These are phyloP conservation scores for Dendroctonus ponderosae DNA, from an alignment of 1,140 invertebrate genomes.

Conservation along the genomic window DNA sequence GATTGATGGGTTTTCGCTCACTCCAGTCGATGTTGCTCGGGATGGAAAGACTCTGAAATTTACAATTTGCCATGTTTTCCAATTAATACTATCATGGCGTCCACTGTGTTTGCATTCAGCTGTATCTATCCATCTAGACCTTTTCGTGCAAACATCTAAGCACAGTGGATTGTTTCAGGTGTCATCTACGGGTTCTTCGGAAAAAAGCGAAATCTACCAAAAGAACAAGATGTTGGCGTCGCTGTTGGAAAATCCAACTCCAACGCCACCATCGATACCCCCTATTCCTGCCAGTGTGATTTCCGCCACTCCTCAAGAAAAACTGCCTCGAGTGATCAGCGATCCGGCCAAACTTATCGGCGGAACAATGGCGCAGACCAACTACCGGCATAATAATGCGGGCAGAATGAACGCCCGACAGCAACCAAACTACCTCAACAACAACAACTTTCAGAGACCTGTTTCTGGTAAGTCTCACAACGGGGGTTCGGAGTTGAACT, in stretches of 20 bases:
- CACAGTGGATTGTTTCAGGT: slow-evolving; percentile 13
- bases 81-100: no score
- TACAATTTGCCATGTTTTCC: no score
- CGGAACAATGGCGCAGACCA: slow-evolving; percentile 51
- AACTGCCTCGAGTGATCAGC: slow-evolving; percentile 54
- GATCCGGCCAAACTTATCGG: slow-evolving; percentile 37
- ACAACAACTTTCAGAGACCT: slow-evolving; percentile 13
- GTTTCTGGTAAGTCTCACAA: slow-evolving; percentile 8
- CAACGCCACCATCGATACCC: slow-evolving; percentile 67
- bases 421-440: slow-evolving; percentile 31
- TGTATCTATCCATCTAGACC: not conserved
- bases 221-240: slow-evolving; percentile 86
- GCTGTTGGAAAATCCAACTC: slow-evolving; percentile 74
- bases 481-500: no score
- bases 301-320: slow-evolving; percentile 65
- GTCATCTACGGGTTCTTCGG: slow-evolving; percentile 50
- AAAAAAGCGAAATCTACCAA: slow-evolving; percentile 67
- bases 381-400: slow-evolving; percentile 39
- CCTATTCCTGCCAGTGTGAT: slow-evolving; percentile 64
- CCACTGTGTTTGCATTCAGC: no score
- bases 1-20: no score
- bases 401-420: slow-evolving; percentile 36
- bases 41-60: not conserved
- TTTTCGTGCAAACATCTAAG: not conserved
- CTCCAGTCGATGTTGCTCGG: no score